A percentile compares a stretch with the other conserved stretches of the same genome.
phyloP scores from a whole-genome alignment of 2,888 invertebrate genomes.

The Mechanitis messenoides region DNA sequence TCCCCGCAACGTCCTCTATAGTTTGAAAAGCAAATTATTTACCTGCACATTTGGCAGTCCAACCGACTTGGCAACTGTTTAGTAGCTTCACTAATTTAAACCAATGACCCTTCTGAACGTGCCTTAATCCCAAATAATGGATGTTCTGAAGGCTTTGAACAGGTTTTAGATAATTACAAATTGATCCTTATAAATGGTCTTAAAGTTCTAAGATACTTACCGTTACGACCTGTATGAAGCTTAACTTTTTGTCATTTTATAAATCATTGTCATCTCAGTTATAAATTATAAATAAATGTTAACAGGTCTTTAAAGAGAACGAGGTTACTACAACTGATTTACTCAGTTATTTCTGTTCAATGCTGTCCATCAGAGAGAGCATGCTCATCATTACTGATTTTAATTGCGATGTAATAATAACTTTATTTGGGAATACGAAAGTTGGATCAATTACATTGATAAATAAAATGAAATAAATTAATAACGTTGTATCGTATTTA shows the following conservation, averaged over 20 bases:
- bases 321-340: slow-evolving; percentile 42
- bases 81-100: slow-evolving; percentile 27
- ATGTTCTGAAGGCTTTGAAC: slow-evolving; percentile 13
- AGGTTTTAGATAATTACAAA: slow-evolving; percentile 19
- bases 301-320: slow-evolving; percentile 27
- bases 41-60: slow-evolving; percentile 28
- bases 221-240: not conserved
- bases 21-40: slow-evolving; percentile 22
- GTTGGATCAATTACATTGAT: slow-evolving; percentile 5
- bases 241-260: not conserved
- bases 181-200: slow-evolving; percentile 15
- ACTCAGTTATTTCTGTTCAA: slow-evolving; percentile 41
- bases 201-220: not conserved
- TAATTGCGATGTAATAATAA: slow-evolving; percentile 34
- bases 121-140: slow-evolving; percentile 26
- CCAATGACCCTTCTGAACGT: slow-evolving; percentile 26
- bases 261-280: no score
- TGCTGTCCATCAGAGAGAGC: slow-evolving; percentile 42
- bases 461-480: not conserved
- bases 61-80: slow-evolving; percentile 28
- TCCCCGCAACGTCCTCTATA: slow-evolving; percentile 10
- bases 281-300: no score
- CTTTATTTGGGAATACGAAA: slow-evolving; percentile 18
- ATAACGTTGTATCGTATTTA: not conserved
- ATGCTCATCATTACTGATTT: slow-evolving; percentile 50